Evolutionary conservation across 2,113 vertebrate genomes (phyloP).

Genomic region (Panurus biarmicus): DNA sequence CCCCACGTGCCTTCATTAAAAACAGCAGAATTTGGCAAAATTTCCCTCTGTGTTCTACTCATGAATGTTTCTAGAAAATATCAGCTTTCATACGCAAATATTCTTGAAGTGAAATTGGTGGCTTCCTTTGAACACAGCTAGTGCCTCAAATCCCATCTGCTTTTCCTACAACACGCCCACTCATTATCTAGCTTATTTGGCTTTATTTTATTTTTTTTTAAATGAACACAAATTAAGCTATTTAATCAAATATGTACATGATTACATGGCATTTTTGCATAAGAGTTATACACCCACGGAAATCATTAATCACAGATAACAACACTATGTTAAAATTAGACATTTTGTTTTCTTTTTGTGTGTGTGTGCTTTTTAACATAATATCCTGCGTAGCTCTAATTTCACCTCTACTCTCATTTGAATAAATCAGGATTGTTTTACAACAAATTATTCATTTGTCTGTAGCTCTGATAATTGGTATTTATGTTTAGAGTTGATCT

Average conservation of each 20-base stretch:
- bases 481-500: conserved; percentile 68
- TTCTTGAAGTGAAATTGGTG: conserved; percentile 65
- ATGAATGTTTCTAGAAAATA: conserved; percentile 66
- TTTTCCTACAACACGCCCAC: conserved; percentile 64
- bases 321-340: conserved; percentile 63
- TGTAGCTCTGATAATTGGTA: conserved; percentile 69
- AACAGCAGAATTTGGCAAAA: conserved; percentile 59
- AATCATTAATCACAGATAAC: conserved; percentile 66
- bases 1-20: conserved; percentile 15
- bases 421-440: conserved; percentile 63
- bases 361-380: conserved; percentile 56
- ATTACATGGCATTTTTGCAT: conserved; percentile 58
- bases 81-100: conserved; percentile 65
- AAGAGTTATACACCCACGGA: conserved; percentile 61
- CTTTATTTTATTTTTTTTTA: conserved; percentile 62
- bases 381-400: conserved; percentile 48
- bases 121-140: conserved; percentile 58
- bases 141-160: conserved; percentile 66
- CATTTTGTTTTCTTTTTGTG: conserved; percentile 45
- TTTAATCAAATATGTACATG: conserved; percentile 65
- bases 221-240: conserved; percentile 68
- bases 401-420: conserved; percentile 57
- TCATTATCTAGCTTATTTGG: conserved; percentile 70
- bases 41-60: conserved; percentile 54
- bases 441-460: conserved; percentile 72